phyloP scores from a whole-genome alignment of 2,888 invertebrate genomes.

The Myopa tessellatipennis region DNA sequence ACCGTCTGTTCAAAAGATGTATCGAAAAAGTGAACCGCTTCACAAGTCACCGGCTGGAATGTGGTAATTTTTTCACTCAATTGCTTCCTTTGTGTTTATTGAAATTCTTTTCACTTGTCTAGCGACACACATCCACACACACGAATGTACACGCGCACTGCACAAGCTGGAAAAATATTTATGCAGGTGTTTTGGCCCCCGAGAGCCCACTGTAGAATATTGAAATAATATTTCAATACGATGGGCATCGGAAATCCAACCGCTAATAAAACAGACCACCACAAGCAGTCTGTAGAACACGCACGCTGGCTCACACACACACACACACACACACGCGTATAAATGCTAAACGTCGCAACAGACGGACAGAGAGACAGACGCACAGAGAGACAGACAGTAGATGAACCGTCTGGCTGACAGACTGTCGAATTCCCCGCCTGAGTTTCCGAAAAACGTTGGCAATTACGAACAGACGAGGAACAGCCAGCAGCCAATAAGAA shows the following conservation, averaged over 20 bases:
- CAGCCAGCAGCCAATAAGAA: slow-evolving; percentile 29
- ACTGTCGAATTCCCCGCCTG: not conserved
- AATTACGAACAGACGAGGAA: slow-evolving; percentile 42
- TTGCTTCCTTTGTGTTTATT: not conserved
- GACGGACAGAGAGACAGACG: not conserved
- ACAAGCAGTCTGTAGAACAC: not conserved
- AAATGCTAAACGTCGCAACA: not conserved
- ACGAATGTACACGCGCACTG: not conserved
- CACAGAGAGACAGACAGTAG: not conserved
- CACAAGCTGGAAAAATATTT: slow-evolving; percentile 44
- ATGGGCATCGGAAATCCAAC: slow-evolving; percentile 20
- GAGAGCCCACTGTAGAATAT: slow-evolving; percentile 2
- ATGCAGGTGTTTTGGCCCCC: slow-evolving; percentile 40
- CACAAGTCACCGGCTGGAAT: not conserved
- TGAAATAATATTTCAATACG: slow-evolving; percentile 14
- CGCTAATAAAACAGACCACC: slow-evolving; percentile 1
- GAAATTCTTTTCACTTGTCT: not conserved
- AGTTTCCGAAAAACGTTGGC: slow-evolving; percentile 9
- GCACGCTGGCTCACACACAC: not conserved
- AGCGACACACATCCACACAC: not conserved
- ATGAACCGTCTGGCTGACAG: not conserved
- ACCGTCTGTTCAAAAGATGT: not conserved
- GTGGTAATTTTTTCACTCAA: not conserved
- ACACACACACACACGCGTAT: not conserved
- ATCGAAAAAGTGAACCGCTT: not conserved